Evolutionary conservation across 2,888 invertebrate genomes (phyloP).

Genomic region (Drosophila pegasa): DNA sequence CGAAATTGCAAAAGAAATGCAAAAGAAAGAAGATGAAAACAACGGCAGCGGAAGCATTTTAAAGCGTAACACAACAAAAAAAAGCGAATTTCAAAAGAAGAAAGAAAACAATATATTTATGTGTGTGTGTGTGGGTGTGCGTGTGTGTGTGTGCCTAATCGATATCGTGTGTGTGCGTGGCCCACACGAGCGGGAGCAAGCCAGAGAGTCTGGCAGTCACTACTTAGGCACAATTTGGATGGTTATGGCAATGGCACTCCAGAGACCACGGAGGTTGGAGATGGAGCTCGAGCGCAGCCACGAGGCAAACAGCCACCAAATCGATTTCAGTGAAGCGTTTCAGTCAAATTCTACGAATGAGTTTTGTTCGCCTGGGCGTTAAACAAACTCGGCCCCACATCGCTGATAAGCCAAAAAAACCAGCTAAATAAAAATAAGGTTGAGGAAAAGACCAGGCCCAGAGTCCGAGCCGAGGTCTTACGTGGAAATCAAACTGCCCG

Average conservation of each 20-base stretch:
- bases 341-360: conserved; percentile 73
- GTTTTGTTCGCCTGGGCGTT: conserved; percentile 68
- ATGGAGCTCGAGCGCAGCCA: conserved; percentile 10
- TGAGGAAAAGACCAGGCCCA: conserved; percentile 13
- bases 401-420: conserved; percentile 60
- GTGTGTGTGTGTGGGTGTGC: conserved; percentile 13
- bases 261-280: no score
- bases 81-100: conserved; percentile 52
- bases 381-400: conserved; percentile 62
- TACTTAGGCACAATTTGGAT: conserved; percentile 83
- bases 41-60: conserved; percentile 71
- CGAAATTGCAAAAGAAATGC: conserved; percentile 66
- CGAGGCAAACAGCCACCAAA: conserved; percentile 49
- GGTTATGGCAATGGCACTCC: conserved; percentile 82
- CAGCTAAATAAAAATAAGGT: conserved; percentile 7
- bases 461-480: conserved; percentile 52
- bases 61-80: conserved; percentile 66
- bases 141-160: conserved; percentile 60
- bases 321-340: conserved; percentile 74
- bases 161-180: conserved; percentile 66
- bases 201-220: conserved; percentile 35
- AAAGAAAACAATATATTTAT: conserved; percentile 16
- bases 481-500: conserved; percentile 69
- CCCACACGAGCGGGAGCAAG: conserved; percentile 36
- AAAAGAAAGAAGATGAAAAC: conserved; percentile 36